These are phyloP conservation scores for Eilema sororculum DNA, from an alignment of 2,888 invertebrate species.

Conservation along the genomic window DNA sequence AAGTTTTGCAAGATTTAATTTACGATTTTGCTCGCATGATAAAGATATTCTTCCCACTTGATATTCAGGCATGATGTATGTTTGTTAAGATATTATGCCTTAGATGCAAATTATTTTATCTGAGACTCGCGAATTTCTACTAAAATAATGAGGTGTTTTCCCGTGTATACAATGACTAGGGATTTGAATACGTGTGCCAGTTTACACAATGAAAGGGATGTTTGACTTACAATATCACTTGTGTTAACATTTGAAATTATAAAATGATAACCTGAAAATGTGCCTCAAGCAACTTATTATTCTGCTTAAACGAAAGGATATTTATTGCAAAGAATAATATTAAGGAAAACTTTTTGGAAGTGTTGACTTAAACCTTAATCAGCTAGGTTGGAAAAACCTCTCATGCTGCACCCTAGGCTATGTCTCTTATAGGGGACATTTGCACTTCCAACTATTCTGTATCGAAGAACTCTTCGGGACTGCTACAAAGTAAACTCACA, in stretches of 20 bases:
- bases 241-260: not conserved
- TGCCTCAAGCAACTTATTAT: not conserved
- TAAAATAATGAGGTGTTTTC: not conserved
- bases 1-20: too few species aligned
- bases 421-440: too few species aligned
- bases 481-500: too few species aligned
- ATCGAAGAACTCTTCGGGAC: too few species aligned
- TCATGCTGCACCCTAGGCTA: not conserved
- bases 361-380: too few species aligned
- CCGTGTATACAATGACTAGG: not conserved
- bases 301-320: not conserved
- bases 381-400: not conserved
- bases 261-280: not conserved
- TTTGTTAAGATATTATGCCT: not conserved
- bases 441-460: too few species aligned
- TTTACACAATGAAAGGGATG: not conserved
- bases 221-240: not conserved
- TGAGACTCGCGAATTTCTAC: too few species aligned
- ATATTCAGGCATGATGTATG: not conserved
- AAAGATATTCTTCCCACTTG: too few species aligned
- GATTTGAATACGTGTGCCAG: not conserved
- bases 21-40: too few species aligned
- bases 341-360: too few species aligned
- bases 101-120: not conserved
- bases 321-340: not conserved